These are phyloP conservation scores for Anagyrus pseudococci DNA, from an alignment of 2,888 invertebrate species.

Conservation along the genomic window DNA sequence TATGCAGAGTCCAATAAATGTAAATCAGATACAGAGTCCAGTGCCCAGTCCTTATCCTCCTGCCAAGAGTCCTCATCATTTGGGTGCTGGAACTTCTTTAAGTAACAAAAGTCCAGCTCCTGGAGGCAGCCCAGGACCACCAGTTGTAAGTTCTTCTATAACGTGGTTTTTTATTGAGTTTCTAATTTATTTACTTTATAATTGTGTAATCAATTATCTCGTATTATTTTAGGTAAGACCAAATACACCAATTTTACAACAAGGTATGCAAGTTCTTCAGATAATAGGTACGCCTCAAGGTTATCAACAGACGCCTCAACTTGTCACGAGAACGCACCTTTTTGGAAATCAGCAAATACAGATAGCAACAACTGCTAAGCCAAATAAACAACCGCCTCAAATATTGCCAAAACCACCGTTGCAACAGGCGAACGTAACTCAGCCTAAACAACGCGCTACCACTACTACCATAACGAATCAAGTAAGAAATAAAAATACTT, in stretches of 20 bases:
- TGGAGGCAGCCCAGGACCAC: slow-evolving; percentile 60
- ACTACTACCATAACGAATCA: slow-evolving; percentile 61
- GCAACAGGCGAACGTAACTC: slow-evolving; percentile 53
- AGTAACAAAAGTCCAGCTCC: slow-evolving; percentile 59
- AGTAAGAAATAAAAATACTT: slow-evolving; percentile 44
- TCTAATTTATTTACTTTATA: slow-evolving; percentile 1
- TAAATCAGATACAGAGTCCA: slow-evolving; percentile 59
- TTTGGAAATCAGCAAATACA: slow-evolving; percentile 61
- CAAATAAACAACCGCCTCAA: slow-evolving; percentile 66
- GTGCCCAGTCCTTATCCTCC: slow-evolving; percentile 60
- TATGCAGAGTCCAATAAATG: slow-evolving; percentile 60
- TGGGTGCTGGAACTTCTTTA: slow-evolving; percentile 50
- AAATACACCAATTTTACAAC: slow-evolving; percentile 58
- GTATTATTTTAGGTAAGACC: slow-evolving; percentile 52
- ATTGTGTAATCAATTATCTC: background rate
- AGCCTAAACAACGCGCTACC: slow-evolving; percentile 57
- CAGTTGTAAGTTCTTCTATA: slow-evolving; percentile 51
- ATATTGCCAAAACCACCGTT: slow-evolving; percentile 68
- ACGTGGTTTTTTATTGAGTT: slow-evolving; percentile 7
- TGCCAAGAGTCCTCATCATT: slow-evolving; percentile 58
- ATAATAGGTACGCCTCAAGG: slow-evolving; percentile 59
- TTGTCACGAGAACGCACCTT: slow-evolving; percentile 57
- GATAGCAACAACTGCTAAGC: slow-evolving; percentile 57
- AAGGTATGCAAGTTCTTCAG: slow-evolving; percentile 61
- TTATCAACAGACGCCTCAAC: slow-evolving; percentile 56